Evolutionary conservation across 2,113 vertebrate genomes (phyloP), one percentile per base, ranked within the genome.

Genomic region (Anhinga anhinga): DNA sequence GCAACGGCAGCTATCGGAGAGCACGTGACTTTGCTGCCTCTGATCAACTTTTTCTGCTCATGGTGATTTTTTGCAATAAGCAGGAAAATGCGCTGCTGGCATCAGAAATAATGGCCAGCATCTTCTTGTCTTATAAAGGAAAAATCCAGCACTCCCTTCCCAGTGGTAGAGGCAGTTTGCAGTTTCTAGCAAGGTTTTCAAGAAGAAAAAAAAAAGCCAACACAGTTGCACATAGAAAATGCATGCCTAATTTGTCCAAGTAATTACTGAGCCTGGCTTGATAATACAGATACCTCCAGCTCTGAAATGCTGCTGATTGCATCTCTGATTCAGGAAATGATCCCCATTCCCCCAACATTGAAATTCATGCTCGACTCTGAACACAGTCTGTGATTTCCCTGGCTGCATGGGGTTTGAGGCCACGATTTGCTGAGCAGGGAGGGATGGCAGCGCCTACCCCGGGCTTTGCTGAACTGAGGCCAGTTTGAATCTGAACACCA

Each of bases 191-290:
- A n/a, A 78, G 82, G 76, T 73, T 96, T 80, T 77, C 69, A 79
- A 66, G 91, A 50, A 26, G 56, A 53, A 44, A 56, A 76, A 65
- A 50, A 49, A 26, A 83, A 66, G 29, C 58, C 86, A 47, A 53
- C 14, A 23, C 34, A 53, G 44, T 58, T 81, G 76, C 77, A 72
- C 47, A 52, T 15, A 61, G 65, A 66, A 92, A 92, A 91, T 6
- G 12, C 74, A 62, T 80, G 76, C 23, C 70, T 93, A 67, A 95
- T 96, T 96, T 94, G 70, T 71, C 45, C 77, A 42, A 76, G 73
- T 89, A 91, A 94, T 96, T 94, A 88, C 72, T 5, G 66, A 82
- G 59, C 85, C 52, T 1, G 6, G 52, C 49, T 80, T 89, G 93
- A 89, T 92, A 78, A 72, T 67, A 69, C 58, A 72, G 93, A 77